Evolutionary conservation across 2,113 vertebrate genomes (phyloP), one percentile per base, ranked within the genome.

Genomic region (Aegypius monachus): DNA sequence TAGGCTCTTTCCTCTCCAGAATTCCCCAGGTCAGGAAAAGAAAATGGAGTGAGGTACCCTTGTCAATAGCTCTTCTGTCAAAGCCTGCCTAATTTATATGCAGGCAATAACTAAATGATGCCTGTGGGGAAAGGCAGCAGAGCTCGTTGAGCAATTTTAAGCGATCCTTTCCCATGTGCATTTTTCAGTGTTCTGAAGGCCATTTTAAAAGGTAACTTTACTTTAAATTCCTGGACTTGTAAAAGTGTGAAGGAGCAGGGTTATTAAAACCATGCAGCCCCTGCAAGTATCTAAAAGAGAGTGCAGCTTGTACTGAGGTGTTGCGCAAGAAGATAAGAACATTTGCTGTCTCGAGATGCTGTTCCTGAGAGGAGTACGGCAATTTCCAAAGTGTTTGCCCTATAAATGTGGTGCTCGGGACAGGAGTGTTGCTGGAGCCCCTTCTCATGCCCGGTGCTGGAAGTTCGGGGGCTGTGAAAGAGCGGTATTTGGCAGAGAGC

Each of bases 51-150:
- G 42, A 91, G 43, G 32, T 86, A 94, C 63, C 43, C 42, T 93
- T 95, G 91, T 97, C 67, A 19, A 94, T 93, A 95, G 78, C 53
- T 97, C 78, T 93, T 82, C 74, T 5, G 11, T 95, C 95, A 94
- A 94, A 96, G 40, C 22, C 66, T 88, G 62, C 74, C 74, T 95
- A 50, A 90, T 97, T 97, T 80, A 91, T 70, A 91, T 95, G 97
- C 94, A 91, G 74, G 89, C 63, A 82, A 91, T 94, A 93, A 95
- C 94, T 87, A 88, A 94, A 93, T 66, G 25, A 82, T 90, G 95
- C 95, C 91, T 80, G 29, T 93, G 84, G 88, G 96, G 91, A 95
- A 95, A 95, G 95, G 78, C 91, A 96, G 53, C 74, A 88, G 89
- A 95, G 42, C 84, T 94, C 38, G 61, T 36, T 67, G 94, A 94